These are phyloP conservation scores for Eremophila alpestris DNA, from an alignment of 2,797 vertebrate genomes.

Conservation along the genomic window DNA sequence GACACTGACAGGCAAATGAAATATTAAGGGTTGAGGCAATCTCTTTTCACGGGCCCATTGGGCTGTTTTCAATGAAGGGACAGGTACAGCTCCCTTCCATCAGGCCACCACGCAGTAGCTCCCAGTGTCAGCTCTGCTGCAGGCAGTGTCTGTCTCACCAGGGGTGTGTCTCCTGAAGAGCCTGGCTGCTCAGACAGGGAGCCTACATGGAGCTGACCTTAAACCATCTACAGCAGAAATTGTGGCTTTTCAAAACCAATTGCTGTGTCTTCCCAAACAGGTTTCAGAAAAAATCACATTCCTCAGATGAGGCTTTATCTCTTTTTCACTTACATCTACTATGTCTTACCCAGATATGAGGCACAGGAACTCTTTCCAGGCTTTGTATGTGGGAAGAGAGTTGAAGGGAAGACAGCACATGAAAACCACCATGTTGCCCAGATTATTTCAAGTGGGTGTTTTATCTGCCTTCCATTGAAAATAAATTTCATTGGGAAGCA, in stretches of 20 bases:
- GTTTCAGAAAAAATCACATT: neutral
- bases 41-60: neutral
- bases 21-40: neutral
- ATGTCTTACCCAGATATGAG: neutral
- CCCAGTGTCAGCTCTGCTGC: neutral
- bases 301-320: neutral
- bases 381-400: neutral
- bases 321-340: neutral
- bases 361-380: neutral
- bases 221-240: neutral
- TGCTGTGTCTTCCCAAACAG: neutral
- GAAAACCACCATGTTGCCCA: neutral
- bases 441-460: neutral
- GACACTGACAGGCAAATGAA: neutral
- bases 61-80: neutral
- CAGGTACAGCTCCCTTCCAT: neutral
- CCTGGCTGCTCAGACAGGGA: neutral
- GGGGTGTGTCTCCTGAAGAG: rapidly evolving
- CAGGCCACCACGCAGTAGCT: neutral
- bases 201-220: neutral
- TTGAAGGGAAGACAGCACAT: neutral
- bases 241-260: neutral
- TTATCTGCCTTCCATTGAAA: neutral
- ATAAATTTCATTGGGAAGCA: neutral
- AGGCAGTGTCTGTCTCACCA: neutral